Base-by-base conservation (phyloP, 2,888 invertebrate species). In the Catocala fraxini region DNA sequence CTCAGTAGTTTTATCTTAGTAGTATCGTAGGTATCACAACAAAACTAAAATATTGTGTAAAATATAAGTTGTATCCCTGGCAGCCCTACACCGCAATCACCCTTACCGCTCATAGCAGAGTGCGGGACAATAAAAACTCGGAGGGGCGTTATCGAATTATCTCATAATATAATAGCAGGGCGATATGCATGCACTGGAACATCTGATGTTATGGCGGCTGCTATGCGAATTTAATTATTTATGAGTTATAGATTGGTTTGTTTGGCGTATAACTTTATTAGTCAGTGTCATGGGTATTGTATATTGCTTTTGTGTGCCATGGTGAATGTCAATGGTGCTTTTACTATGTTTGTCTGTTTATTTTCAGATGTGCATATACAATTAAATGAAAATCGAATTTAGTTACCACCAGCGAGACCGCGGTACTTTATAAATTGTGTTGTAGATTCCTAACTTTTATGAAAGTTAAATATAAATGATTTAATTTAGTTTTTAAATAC, bases 121-220 rank as follows among this genome's bases (percentile, higher is more conserved):
- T 74, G 71, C 71, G 68, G 74, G 74, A 86, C 88, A 88, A 88
- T 89, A 89, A 89, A 88, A 87, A 82, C 68, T 71, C 77, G 80
- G 79, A 81, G 88, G 88, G 87, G 85, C 81, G 73, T 87, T 86
- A 91, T 91, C 86, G 84, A 90, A 88, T 92, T 90, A 92, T 87
- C 81, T 73, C 80, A 82, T 88, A 88, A 88, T 86, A 88, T 88
- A 90, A 90, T 86, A 87, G 80, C 80, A 75, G 78, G 78, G 77
- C 80, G 83, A 83, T 84, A 85, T 81, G 72, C 80, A 80, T 70
- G 76, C 80, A 77, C 74, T 70, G 73, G 76, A 80, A 75, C 89
- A 87, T 87, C 87, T 87, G 89, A 88, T 87, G 86, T 84, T 77
- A 81, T 83, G 85, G 77, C 79, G 79, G 74, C 83, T 63, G 56